phyloP scores from a whole-genome alignment of 1,140 invertebrate species.

The Acyrthosiphon pisum region DNA sequence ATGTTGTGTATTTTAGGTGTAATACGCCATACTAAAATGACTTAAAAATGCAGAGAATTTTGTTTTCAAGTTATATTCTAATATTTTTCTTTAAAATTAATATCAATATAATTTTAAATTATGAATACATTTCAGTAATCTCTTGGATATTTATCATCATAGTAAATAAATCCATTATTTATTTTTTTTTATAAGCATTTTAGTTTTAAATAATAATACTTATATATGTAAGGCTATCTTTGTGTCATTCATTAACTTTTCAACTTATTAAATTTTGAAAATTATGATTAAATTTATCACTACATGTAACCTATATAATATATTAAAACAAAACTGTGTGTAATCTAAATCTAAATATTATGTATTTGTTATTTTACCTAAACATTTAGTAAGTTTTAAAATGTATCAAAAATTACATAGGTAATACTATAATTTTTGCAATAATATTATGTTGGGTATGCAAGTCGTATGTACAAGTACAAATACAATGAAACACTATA shows the following conservation, averaged over 20 bases:
- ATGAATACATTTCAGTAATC: neutral
- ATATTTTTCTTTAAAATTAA: neutral
- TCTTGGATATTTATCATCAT: neutral
- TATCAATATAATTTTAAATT: slow-evolving; percentile 17
- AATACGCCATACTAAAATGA: neutral
- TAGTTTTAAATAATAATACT: neutral
- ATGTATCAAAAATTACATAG: neutral
- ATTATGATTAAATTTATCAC: neutral
- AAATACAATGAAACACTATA: neutral
- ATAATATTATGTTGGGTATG: neutral
- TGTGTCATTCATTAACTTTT: neutral
- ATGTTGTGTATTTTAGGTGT: slow-evolving; percentile 31
- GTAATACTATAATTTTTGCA: neutral
- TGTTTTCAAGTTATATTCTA: neutral
- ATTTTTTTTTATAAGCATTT: too few species aligned
- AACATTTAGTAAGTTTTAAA: neutral
- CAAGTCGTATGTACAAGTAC: neutral
- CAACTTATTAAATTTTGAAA: neutral
- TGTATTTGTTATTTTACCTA: neutral
- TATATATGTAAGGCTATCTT: neutral
- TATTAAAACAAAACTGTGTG: neutral
- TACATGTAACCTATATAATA: neutral
- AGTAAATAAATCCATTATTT: neutral
- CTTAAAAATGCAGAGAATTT: neutral
- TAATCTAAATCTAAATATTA: neutral